A percentile compares a stretch with the other conserved stretches of the same genome.
Evolutionary conservation across 2,888 invertebrate genomes (phyloP).

Genomic region (Gonocerus acuteangulatus): DNA sequence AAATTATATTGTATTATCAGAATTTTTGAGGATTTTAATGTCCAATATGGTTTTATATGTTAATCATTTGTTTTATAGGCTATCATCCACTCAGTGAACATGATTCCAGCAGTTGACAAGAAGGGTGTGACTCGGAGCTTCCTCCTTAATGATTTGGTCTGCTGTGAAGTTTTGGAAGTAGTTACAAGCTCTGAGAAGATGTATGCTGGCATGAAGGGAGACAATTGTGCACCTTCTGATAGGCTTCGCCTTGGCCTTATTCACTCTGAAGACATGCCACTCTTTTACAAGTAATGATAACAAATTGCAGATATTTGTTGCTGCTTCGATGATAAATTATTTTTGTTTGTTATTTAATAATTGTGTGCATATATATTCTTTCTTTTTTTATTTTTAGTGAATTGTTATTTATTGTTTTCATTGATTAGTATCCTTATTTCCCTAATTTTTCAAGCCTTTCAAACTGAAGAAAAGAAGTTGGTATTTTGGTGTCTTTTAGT

Average conservation of each 20-base stretch:
- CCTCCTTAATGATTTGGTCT: constrained; percentile 74
- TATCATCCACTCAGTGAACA: constrained; percentile 55
- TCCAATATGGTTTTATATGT: too few species aligned
- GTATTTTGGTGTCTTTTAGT: too few species aligned
- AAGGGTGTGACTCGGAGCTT: constrained; percentile 68
- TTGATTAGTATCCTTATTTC: neutral
- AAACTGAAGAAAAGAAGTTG: too few species aligned
- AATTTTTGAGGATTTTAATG: too few species aligned
- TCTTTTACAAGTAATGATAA: constrained; percentile 67
- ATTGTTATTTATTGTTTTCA: neutral
- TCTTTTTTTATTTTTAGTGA: neutral
- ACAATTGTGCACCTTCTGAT: constrained; percentile 60
- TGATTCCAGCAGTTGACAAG: constrained; percentile 67
- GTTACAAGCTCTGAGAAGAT: constrained; percentile 81
- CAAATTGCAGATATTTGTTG: neutral
- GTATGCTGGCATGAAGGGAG: constrained; percentile 77
- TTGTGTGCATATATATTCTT: neutral
- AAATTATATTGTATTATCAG: too few species aligned
- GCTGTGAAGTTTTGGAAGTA: constrained; percentile 81
- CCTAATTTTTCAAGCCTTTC: neutral
- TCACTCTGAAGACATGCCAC: constrained; percentile 71
- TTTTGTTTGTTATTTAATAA: neutral
- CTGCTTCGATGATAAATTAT: neutral
- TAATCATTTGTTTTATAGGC: constrained; percentile 29
- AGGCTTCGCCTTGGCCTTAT: constrained; percentile 74